Base-by-base conservation (phyloP, 2,888 invertebrate genomes). In the Phania funesta region DNA sequence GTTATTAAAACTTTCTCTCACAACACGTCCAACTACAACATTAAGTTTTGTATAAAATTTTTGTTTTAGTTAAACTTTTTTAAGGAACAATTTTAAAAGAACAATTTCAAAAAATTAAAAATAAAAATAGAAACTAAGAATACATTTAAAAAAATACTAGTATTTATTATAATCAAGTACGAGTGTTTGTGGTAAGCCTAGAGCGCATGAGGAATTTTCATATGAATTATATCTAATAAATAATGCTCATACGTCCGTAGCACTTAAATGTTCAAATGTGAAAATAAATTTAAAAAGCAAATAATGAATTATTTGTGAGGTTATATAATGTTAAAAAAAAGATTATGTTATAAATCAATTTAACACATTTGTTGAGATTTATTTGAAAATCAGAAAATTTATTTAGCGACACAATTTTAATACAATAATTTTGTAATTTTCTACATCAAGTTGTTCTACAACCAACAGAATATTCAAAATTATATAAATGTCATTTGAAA, bases 31-130 rank as follows among this genome's bases (percentile, higher is more conserved):
- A 22, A 24, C 29, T 58, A n/a, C 18, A 62, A 46, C 11, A 50
- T 9, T 70, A 48, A 26, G 56, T 67, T 52, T 75, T 24, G n/a
- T 4, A 29, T 4, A 3, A 35, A 26, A 24, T 67, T 65, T 32
- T 58, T 48, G 24, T 56, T 75, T 48, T 38, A 46, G 20, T 65
- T 41, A 32, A 35, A 26, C 13, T 3, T 6, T 29, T 29, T n/a
- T n/a, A n/a, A n/a, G n/a, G n/a, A n/a, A n/a, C 7, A 48, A 58
- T 64, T 46, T 7, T 2, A 3, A 60, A 62, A 60, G n/a, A 38
- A 41, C 9, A 62, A 41, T 35, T 50, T 44, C n/a, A 16, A 1
- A 52, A 64, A 22, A 62, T 29, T 29, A 26, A 38, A 24, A 24
- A 6, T 16, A 29, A 20, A 24, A 56, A 7, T 11, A 41, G 20